These are phyloP conservation scores for Amaurobius ferox DNA, from an alignment of 2,888 invertebrate species.

Conservation along the genomic window DNA sequence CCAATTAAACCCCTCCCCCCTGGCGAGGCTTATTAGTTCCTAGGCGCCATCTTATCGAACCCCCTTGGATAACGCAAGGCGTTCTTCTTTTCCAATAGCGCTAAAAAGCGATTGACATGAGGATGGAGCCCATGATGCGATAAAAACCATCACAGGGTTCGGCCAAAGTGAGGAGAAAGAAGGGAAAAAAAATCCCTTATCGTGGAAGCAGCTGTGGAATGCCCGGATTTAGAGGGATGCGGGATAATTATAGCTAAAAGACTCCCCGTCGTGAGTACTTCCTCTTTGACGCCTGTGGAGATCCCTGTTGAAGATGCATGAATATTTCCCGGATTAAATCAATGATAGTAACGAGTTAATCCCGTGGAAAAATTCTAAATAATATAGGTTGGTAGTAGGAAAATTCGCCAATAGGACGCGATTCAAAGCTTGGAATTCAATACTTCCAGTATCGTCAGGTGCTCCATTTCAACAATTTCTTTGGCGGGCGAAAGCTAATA, in stretches of 20 bases:
- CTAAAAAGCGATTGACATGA: background rate
- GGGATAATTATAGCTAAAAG: constrained; percentile 68
- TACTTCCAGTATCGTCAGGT: no score
- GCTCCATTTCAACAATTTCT: no score
- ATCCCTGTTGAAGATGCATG: background rate
- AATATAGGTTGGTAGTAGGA: no score
- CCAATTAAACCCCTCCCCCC: constrained; percentile 1
- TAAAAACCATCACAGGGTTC: background rate
- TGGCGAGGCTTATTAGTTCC: background rate
- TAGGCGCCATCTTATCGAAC: constrained; percentile 9
- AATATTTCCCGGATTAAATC: background rate
- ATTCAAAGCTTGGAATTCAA: no score
- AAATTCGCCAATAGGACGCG: no score
- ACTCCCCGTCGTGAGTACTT: constrained; percentile 53
- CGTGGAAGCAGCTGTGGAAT: constrained; percentile 58
- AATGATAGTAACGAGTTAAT: background rate
- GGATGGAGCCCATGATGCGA: constrained; percentile 1
- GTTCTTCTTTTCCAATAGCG: background rate
- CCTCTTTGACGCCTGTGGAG: constrained; percentile 60
- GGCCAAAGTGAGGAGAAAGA: background rate
- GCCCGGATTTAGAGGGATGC: constrained; percentile 55
- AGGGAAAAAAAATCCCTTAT: background rate
- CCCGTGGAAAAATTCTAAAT: background rate
- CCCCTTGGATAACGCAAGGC: background rate
- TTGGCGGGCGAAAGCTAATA: no score